Evolutionary conservation across 2,797 vertebrate species (phyloP).

Genomic region (Bufotes viridis): DNA sequence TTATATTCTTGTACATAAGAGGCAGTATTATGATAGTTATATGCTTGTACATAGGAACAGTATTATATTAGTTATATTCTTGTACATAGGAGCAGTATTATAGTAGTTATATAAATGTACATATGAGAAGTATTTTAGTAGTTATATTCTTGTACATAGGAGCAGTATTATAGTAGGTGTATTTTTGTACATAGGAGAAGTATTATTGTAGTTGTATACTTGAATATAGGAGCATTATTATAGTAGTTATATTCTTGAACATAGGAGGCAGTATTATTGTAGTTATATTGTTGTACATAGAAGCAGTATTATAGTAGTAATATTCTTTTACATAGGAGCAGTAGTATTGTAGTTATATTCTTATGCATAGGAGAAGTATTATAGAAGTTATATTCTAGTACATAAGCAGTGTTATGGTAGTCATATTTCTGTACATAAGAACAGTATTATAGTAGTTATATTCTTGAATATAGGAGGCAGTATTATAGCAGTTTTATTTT

Average conservation of each 20-base stretch:
- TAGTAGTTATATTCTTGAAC: conserved; percentile 1
- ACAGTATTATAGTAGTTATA: neutral
- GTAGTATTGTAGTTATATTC: neutral
- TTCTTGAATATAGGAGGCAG: neutral
- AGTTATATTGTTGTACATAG: conserved; percentile 10
- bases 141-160: no score
- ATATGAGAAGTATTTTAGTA: no score
- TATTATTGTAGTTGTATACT: neutral
- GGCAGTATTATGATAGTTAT: no score
- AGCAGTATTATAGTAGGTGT: neutral
- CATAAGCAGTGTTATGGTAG: neutral
- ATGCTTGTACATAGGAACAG: neutral
- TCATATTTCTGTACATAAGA: neutral
- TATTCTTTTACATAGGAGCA: neutral
- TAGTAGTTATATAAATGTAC: neutral
- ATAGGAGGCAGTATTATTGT: neutral
- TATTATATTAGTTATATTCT: neutral
- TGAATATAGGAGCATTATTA: neutral
- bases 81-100: neutral
- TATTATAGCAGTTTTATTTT: neutral
- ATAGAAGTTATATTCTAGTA: conserved; percentile 1
- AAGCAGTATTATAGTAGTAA: neutral
- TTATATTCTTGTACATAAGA: neutral
- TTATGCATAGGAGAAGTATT: neutral
- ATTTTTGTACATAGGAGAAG: neutral